These are phyloP conservation scores for Mixornis gularis DNA, from an alignment of 2,113 vertebrate species.

Conservation along the genomic window DNA sequence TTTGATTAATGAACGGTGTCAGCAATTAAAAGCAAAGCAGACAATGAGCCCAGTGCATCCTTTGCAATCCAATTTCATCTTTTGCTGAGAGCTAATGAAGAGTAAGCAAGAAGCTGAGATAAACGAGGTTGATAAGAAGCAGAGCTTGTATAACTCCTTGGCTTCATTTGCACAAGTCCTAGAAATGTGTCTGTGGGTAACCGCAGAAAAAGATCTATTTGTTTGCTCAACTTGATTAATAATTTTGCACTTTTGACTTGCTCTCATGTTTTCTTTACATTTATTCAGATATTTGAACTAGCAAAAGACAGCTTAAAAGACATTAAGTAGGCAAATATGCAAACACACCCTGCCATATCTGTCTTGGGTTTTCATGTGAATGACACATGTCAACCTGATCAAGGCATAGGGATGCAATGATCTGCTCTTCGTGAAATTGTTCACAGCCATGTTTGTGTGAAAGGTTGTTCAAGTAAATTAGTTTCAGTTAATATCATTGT, in stretches of 20 bases:
- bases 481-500: conserved; percentile 16
- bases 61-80: conserved; percentile 35
- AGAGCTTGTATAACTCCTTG: neutral
- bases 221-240: conserved; percentile 82
- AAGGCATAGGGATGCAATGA: neutral
- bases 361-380: neutral
- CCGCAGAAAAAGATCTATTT: conserved; percentile 46
- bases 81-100: conserved; percentile 42
- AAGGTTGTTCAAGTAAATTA: conserved; percentile 40
- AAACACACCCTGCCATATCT: conserved; percentile 14
- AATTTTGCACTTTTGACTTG: conserved; percentile 79
- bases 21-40: conserved; percentile 27
- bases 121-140: conserved; percentile 38
- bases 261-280: conserved; percentile 72
- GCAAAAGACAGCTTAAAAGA: conserved; percentile 60
- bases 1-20: conserved; percentile 51
- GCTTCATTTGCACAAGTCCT: neutral
- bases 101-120: conserved; percentile 49
- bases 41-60: neutral
- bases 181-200: conserved; percentile 18
- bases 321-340: conserved; percentile 21
- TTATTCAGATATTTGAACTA: conserved; percentile 61
- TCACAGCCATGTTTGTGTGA: neutral
- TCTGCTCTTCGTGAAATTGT: conserved; percentile 7
- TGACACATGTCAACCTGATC: conserved; percentile 17